A percentile compares a stretch with the other conserved stretches of the same genome.
Conservation (phyloP, 1,140 invertebrate species). For the Fragariocoptes setiger region DNA sequence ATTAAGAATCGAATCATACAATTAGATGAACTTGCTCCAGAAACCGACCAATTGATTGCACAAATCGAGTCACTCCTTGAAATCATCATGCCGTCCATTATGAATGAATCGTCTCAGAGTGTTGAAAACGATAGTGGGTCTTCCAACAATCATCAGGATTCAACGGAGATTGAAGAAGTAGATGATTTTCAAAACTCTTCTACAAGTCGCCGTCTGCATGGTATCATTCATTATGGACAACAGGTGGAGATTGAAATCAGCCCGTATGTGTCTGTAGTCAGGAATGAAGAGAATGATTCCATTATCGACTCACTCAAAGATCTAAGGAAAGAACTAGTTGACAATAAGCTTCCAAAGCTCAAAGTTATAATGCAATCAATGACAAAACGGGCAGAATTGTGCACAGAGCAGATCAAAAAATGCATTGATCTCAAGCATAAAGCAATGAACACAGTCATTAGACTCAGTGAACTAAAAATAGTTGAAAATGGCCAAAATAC, state of each 20-base stretch:
- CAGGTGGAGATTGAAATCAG: slow-evolving; percentile 2
- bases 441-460: slow-evolving; percentile 1
- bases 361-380: slow-evolving; percentile 8
- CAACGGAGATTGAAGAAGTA: neutral
- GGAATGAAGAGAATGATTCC: slow-evolving; percentile 4
- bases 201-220: neutral
- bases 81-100: too few species aligned
- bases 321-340: slow-evolving; percentile 11
- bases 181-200: too few species aligned
- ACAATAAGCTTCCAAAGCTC: slow-evolving; percentile 9
- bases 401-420: slow-evolving; percentile 8
- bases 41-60: neutral
- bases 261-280: slow-evolving; percentile 1
- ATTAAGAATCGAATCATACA: neutral
- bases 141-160: neutral
- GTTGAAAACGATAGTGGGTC: neutral
- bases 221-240: neutral
- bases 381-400: slow-evolving; percentile 1
- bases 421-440: slow-evolving; percentile 13
- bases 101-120: neutral
- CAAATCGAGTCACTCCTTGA: neutral
- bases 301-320: slow-evolving; percentile 14
- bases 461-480: slow-evolving; percentile 10
- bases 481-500: neutral
- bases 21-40: neutral